phyloP scores from a whole-genome alignment of 2,797 vertebrate species.

The Bucorvus abyssinicus region DNA sequence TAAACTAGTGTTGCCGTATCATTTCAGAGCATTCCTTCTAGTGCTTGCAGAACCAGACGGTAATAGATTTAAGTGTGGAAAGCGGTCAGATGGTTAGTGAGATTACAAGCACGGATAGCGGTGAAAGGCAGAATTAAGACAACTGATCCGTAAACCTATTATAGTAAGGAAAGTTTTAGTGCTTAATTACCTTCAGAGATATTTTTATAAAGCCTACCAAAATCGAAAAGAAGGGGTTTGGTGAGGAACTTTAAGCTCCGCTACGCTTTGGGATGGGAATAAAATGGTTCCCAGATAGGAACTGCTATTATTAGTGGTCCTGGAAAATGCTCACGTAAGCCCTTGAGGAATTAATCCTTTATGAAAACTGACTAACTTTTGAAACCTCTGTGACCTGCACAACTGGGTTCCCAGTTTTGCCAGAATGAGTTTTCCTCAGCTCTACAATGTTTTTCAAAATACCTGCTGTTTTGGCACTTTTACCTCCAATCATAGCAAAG shows the following conservation, averaged over 20 bases:
- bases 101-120: background rate
- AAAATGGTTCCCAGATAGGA: background rate
- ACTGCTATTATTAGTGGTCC: background rate
- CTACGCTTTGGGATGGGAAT: background rate
- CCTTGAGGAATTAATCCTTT: background rate
- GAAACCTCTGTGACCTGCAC: background rate
- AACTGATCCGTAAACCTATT: conserved; percentile 46
- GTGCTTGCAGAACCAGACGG: background rate
- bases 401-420: background rate
- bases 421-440: background rate
- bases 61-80: conserved; percentile 23
- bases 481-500: background rate
- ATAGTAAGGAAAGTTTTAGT: background rate
- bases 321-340: background rate
- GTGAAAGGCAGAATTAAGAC: conserved; percentile 9
- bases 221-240: background rate
- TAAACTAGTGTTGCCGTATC: background rate
- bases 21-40: conserved; percentile 18
- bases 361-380: background rate
- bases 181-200: conserved; percentile 16
- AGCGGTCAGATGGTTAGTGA: conserved; percentile 29
- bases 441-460: background rate
- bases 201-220: conserved; percentile 15
- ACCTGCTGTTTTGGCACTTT: background rate
- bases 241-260: background rate